Conservation (phyloP, 1,140 invertebrate species). For the Lepeophtheirus salmonis region DNA sequence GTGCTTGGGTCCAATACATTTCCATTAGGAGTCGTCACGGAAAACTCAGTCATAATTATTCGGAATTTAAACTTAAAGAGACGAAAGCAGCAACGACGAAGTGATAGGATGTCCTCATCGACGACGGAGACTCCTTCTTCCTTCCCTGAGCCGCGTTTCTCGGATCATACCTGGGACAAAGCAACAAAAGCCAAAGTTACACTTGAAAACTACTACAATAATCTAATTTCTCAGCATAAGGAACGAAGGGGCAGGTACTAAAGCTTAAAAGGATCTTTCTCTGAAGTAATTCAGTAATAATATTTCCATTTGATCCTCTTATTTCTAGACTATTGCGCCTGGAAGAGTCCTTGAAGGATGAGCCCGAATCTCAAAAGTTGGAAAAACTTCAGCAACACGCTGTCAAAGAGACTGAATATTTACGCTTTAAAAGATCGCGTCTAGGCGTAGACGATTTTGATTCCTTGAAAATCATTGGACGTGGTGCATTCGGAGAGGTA, state of each 20-base stretch:
- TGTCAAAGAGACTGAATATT: slow-evolving; percentile 42
- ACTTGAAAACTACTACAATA: slow-evolving; percentile 96
- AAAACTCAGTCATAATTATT: neutral
- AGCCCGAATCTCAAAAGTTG: slow-evolving; percentile 23
- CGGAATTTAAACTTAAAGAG: neutral
- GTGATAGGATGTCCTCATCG: neutral
- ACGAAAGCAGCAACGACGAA: neutral
- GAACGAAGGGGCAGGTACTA: slow-evolving; percentile 75
- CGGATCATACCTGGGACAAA: slow-evolving; percentile 91
- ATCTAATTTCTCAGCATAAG: slow-evolving; percentile 86
- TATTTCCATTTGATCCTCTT: neutral
- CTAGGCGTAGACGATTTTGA: slow-evolving; percentile 97
- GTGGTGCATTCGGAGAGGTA: slow-evolving; percentile 86
- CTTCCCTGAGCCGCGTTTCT: slow-evolving; percentile 50
- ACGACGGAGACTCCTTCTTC: neutral
- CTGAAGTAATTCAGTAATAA: too few species aligned
- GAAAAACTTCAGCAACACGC: slow-evolving; percentile 34
- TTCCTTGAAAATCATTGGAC: slow-evolving; percentile 83
- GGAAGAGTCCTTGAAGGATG: slow-evolving; percentile 25
- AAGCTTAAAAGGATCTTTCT: slow-evolving; percentile 8
- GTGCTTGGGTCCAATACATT: too few species aligned
- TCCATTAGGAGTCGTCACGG: too few species aligned
- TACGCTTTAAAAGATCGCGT: slow-evolving; percentile 48
- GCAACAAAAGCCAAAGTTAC: slow-evolving; percentile 97
- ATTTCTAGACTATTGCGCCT: slow-evolving; percentile 22